Conservation (phyloP, 2,888 invertebrate genomes). For the Dione juno region DNA sequence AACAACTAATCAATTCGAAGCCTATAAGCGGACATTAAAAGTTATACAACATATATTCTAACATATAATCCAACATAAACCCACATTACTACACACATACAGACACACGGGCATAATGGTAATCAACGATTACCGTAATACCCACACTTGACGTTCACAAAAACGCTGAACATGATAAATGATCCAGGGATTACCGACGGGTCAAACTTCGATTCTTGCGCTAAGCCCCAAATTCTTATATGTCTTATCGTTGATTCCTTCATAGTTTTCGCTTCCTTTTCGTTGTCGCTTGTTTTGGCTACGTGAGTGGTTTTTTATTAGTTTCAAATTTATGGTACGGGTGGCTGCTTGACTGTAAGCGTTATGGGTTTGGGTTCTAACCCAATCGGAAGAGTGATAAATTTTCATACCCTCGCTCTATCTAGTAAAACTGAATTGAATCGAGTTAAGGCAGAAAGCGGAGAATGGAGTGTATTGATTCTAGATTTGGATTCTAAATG, state of each 20-base stretch:
- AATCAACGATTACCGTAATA: constrained; percentile 29
- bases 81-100: not conserved
- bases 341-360: too few relatives aligned
- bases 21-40: too few relatives aligned
- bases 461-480: too few relatives aligned
- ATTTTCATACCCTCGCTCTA: too few relatives aligned
- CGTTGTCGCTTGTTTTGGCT: not conserved
- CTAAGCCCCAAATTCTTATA: constrained; percentile 50
- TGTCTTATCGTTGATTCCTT: constrained; percentile 38
- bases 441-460: too few relatives aligned
- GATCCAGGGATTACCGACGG: constrained; percentile 49
- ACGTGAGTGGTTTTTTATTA: constrained; percentile 15
- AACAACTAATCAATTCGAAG: too few relatives aligned
- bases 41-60: not conserved
- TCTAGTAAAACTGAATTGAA: too few relatives aligned
- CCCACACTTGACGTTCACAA: constrained; percentile 32
- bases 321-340: not conserved
- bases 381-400: too few relatives aligned
- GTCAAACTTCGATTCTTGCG: constrained; percentile 54
- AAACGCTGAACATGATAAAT: constrained; percentile 51
- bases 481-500: too few relatives aligned
- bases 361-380: too few relatives aligned
- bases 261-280: constrained; percentile 19
- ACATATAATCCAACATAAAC: not conserved
- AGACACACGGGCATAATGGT: not conserved